Conservation (phyloP, 2,888 invertebrate species). For the Amphiduros pacificus region DNA sequence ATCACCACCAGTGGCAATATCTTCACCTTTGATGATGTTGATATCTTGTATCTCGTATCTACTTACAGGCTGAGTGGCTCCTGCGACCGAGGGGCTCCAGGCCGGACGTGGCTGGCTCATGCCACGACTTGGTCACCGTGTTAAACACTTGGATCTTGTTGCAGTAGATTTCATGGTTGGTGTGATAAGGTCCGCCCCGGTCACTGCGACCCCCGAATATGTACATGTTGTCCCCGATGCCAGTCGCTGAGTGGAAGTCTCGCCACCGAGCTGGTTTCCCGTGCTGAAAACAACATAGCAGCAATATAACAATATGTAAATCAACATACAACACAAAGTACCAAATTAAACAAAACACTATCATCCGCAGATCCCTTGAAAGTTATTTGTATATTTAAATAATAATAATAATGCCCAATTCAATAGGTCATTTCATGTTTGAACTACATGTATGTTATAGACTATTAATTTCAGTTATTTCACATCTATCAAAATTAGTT, state of each 20-base stretch:
- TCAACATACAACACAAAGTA: too few species aligned
- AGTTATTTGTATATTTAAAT: too few species aligned
- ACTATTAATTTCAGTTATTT: too few species aligned
- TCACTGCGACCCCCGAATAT: slow-evolving; percentile 89
- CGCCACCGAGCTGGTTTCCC: slow-evolving; percentile 70
- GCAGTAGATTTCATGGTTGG: slow-evolving; percentile 75
- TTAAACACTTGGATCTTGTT: slow-evolving; percentile 73
- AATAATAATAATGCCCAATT: too few species aligned
- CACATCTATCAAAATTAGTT: too few species aligned
- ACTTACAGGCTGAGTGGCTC: slow-evolving; percentile 88
- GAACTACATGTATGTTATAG: too few species aligned
- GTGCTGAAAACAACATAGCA: neutral
- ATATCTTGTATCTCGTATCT: neutral
- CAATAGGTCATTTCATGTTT: too few species aligned
- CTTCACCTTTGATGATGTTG: too few species aligned
- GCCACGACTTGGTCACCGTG: slow-evolving; percentile 73
- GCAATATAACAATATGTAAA: neutral
- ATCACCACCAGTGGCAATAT: too few species aligned
- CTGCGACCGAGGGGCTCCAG: slow-evolving; percentile 75
- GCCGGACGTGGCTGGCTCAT: slow-evolving; percentile 65
- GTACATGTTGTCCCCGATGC: slow-evolving; percentile 76
- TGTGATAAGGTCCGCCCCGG: slow-evolving; percentile 68
- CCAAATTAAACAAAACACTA: too few species aligned
- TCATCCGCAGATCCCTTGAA: too few species aligned
- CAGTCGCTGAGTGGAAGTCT: slow-evolving; percentile 87